A percentile compares a stretch with the other conserved stretches of the same genome.
Conservation (phyloP, 1,140 invertebrate species). For the Oppia nitens region DNA sequence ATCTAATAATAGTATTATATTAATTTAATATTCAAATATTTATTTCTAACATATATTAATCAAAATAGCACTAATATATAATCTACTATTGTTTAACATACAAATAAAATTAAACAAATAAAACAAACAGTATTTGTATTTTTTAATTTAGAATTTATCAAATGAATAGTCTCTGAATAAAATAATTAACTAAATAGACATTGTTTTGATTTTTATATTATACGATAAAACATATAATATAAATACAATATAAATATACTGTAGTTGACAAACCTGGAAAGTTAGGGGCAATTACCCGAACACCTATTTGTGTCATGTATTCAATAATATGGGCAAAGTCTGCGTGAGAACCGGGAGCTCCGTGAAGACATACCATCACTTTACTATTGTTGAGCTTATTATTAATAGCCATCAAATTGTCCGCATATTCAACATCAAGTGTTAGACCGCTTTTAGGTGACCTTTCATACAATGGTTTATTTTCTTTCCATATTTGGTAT, state of each 20-base stretch:
- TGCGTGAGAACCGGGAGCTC: conserved; percentile 18
- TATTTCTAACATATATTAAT: no score
- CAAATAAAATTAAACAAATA: no score
- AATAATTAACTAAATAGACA: no score
- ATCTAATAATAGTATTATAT: conserved; percentile 3
- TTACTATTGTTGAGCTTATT: background rate
- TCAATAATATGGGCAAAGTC: conserved; percentile 17
- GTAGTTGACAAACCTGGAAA: conserved; percentile 19
- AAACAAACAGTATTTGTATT: no score
- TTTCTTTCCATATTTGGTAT: conserved; percentile 16
- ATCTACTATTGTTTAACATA: no score
- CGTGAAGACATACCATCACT: conserved; percentile 16
- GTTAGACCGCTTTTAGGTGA: conserved; percentile 10
- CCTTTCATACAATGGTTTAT: conserved; percentile 10
- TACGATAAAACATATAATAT: background rate
- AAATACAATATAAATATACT: background rate
- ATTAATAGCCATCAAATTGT: conserved; percentile 5
- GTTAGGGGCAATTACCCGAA: conserved; percentile 17
- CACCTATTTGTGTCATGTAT: conserved; percentile 7
- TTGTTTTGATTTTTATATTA: no score
- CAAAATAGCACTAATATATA: no score
- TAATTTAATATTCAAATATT: no score
- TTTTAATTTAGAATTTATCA: no score
- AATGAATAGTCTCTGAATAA: no score
- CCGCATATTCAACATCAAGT: conserved; percentile 17